Conservation (phyloP, 1,140 invertebrate genomes). For the Caerostris darwini region DNA sequence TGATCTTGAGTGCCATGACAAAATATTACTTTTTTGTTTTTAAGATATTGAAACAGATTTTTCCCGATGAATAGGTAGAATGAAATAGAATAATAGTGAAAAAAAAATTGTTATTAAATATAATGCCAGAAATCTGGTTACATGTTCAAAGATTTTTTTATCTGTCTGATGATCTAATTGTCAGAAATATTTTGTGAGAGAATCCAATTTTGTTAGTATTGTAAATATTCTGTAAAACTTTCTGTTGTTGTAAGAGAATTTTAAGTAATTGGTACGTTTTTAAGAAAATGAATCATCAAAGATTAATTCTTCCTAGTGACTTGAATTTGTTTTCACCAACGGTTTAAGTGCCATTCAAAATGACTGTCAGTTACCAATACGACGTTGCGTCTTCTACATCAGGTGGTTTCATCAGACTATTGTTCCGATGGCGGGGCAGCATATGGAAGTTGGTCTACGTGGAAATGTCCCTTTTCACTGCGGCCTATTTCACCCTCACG, state of each 20-base stretch:
- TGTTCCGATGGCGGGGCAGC: conserved; percentile 96
- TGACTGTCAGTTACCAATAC: conserved; percentile 90
- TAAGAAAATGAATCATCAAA: not conserved
- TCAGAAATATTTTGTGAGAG: no score
- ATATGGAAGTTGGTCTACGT: conserved; percentile 99
- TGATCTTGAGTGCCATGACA: no score
- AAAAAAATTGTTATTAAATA: no score
- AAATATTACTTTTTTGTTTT: no score
- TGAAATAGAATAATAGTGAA: no score
- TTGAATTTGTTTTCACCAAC: not conserved
- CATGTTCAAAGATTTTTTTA: no score
- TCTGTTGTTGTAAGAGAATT: not conserved
- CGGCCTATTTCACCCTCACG: conserved; percentile 93
- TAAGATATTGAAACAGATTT: no score
- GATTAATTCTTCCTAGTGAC: not conserved
- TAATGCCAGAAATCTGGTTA: no score
- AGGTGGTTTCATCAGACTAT: conserved; percentile 87
- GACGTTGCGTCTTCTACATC: conserved; percentile 88
- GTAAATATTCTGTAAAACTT: not conserved
- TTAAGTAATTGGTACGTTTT: not conserved
- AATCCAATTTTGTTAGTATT: no score
- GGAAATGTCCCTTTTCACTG: conserved; percentile 93
- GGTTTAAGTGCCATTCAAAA: conserved; percentile 81
- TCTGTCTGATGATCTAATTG: no score
- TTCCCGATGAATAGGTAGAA: no score